Base-by-base conservation (phyloP, 2,797 vertebrate species). In the Cetoscarus ocellatus region DNA sequence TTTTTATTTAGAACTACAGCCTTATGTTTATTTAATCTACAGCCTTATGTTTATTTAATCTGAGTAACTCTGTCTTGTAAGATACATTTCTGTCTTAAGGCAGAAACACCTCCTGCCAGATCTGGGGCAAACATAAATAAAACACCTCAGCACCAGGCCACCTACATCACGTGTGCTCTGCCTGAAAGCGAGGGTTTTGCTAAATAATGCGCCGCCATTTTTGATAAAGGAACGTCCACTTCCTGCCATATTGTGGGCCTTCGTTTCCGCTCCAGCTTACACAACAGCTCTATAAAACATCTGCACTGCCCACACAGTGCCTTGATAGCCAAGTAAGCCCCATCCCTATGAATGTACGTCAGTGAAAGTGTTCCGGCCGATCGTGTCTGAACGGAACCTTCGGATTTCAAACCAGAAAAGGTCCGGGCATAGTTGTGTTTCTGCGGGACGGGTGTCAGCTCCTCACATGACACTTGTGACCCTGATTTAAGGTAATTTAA, bases 221-320 rank as follows among this genome's bases (percentile, higher is more conserved):
- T 8, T 0, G 1, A 0, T 19, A 27, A 75, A 47, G 0, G 15
- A 27, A 3, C 12, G 1, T 8, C 8, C 15, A 62, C 85, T 91
- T 92, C 88, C 91, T 88, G 92, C 80, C 70, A 89, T 9, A 91
- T 88, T 10, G 74, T 88, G 86, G 73, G 47, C 34, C 50, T 0
- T 34, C 6, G 14, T 40, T 85, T 84, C 83, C 77, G 73, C 57
- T 0, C 11, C 0, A 18, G 38, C 57, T 53, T 43, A 64, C 6
- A 6, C 0, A 35, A 6, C 3, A 51, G 77, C 82, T 61, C 57
- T 74, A 0, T 17, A 44, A 11, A 10, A 1, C 77, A 57, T 61
- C 69, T 39, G 59, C 0, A 35, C 56, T 2, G 0, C 44, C 1
- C 0, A 12, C 11, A 0, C 38, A 0, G 49, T 4, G 38, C 1